Base-by-base conservation (phyloP, 1,140 invertebrate genomes). In the Thaumetopoea pityocampa region DNA sequence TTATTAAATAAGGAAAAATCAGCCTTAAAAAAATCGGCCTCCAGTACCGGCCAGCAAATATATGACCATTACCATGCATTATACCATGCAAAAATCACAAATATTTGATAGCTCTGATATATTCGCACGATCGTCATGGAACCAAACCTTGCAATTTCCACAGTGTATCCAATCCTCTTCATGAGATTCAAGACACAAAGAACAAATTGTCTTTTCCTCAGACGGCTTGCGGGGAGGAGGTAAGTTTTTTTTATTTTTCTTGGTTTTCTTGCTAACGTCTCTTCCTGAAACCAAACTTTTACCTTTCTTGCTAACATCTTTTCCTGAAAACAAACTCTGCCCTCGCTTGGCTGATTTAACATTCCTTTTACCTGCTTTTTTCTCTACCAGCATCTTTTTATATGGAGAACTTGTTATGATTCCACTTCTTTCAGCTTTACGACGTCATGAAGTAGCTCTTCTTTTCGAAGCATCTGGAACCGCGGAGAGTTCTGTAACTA, bases 401-500 rank as follows among this genome's bases (percentile, higher is more conserved):
- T 36, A 36, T n/a, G 33, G 33, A 14, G 33, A 36, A 23, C 19
- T 23, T 8, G 33, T 36, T 23, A 23, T 14, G 15, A 36, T 24
- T 36, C 24, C 19, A 24, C 20, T 23, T 36, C 18, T 36, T 36
- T 36, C 33, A 23, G 8, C 19, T 36, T 36, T 23, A 5, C 19
- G 19, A 23, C 20, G 19, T 36, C 33, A 22, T 23, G 33, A 19
- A 36, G 33, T 14, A 23, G 33, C 19, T 36, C 20, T 18, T 36
- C 20, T 36, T 24, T 36, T 36, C 5, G 20, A 23, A 24, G 33
- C 33, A 36, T 36, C 33, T 14, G 33, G 33, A 23, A 36, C 8
- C 8, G 20, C 20, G 9, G 33, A 36, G 16, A n/a, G 3, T n/a
- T 36, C 35, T 37, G 10, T 4, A 16, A 26, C 11, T 9, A 4